Percentiles rank a stretch among this genome's conserved stretches.
Evolutionary conservation across 1,140 invertebrate genomes (phyloP).

Genomic region (Prorops nasuta): DNA sequence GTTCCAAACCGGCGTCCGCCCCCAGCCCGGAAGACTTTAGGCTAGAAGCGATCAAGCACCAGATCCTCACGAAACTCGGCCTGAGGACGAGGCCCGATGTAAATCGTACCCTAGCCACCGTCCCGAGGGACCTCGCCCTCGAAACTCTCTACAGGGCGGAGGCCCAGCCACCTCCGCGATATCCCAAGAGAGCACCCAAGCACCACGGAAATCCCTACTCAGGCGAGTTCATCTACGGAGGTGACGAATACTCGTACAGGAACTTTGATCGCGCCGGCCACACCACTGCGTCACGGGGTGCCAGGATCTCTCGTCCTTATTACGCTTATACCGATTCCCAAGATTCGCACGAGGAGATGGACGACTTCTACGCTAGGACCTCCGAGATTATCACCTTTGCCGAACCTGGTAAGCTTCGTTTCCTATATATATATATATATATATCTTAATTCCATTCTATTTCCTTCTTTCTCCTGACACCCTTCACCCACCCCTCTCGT

Average conservation of each 20-base stretch:
- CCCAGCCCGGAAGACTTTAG: slow-evolving; percentile 60
- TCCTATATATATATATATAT: no score
- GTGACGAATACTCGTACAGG: slow-evolving; percentile 45
- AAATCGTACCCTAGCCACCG: slow-evolving; percentile 60
- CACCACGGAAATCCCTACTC: slow-evolving; percentile 24
- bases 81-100: slow-evolving; percentile 69
- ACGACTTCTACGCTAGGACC: slow-evolving; percentile 76
- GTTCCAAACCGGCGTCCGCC: background rate
- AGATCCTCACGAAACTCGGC: slow-evolving; percentile 74
- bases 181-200: slow-evolving; percentile 23
- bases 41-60: slow-evolving; percentile 73
- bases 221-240: slow-evolving; percentile 37
- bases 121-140: slow-evolving; percentile 66
- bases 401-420: slow-evolving; percentile 70
- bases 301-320: slow-evolving; percentile 32
- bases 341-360: slow-evolving; percentile 53
- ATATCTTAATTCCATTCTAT: no score
- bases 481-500: no score
- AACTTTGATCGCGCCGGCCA: slow-evolving; percentile 33
- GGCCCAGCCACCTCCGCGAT: slow-evolving; percentile 40
- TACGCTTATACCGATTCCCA: slow-evolving; percentile 35
- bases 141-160: slow-evolving; percentile 69
- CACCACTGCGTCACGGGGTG: slow-evolving; percentile 25
- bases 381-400: slow-evolving; percentile 81
- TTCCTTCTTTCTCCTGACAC: no score